Evolutionary conservation across 2,113 vertebrate species (phyloP), one percentile per base, ranked within the genome.

Genomic region (Budorcas taxicolor): DNA sequence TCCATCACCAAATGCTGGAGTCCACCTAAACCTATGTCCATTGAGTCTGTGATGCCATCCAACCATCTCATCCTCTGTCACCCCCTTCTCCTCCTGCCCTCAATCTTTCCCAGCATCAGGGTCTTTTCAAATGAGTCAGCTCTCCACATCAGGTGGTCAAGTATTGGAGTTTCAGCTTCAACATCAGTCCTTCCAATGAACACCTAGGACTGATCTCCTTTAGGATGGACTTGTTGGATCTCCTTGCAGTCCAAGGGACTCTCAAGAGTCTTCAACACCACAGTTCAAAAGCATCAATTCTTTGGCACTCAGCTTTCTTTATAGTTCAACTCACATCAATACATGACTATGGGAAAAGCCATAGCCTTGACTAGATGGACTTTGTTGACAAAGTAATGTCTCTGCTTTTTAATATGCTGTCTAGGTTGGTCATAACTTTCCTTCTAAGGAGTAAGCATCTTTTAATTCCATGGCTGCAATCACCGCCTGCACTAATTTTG

Each of bases 231-330:
- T 71, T 1, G 5, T 12, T 71, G 19, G 9, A 71, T 71, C 9
- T 36, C 64, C 64, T 21, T 71, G 9, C 64, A 36, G 64, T 36
- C 19, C n/a, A 23, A 71, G n/a, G 9, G n/a, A 71, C 64, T 36
- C 64, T 71, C 64, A 71, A 71, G n/a, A 71, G 9, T 36, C n/a
- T 36, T 21, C 17, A 36, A 3, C 4, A 36, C 17, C n/a, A 71
- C 64, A 23, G 17, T 71, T 23, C 19, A 71, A 71, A 71, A 36
- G 64, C n/a, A 71, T 36, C 17, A 36, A 3, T 36, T 71, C 19
- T 71, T 21, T 1, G 1, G 17, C 0, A 0, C 17, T 71, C 64
- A 71, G 64, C 9, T 21, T 71, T 36, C 64, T 71, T 71, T 3
- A 71, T 5, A 21, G n/a, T 11, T 2, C 64, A 6, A 3, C n/a